Conservation (phyloP, 1,140 invertebrate genomes). For the Drosophila sulfurigaster region DNA sequence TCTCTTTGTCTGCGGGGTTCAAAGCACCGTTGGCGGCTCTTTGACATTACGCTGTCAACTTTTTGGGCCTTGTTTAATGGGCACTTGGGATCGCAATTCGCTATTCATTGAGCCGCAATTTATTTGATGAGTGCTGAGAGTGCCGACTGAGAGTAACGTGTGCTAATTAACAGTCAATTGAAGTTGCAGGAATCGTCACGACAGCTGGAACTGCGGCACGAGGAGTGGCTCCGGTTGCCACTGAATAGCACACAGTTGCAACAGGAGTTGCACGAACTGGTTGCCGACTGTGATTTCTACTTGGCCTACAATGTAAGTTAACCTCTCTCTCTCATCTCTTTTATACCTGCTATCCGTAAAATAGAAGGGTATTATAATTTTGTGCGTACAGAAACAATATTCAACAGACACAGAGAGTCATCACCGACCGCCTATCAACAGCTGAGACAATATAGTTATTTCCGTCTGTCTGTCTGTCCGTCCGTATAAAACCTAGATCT, state of each 20-base stretch:
- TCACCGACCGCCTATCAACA: too few species aligned
- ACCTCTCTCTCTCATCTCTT: too few species aligned
- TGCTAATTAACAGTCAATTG: slow-evolving; percentile 65
- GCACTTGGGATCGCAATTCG: slow-evolving; percentile 52
- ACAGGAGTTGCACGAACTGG: slow-evolving; percentile 12
- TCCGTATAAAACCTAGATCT: too few species aligned
- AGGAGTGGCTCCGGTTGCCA: slow-evolving; percentile 40
- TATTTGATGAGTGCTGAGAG: slow-evolving; percentile 40
- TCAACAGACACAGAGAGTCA: too few species aligned
- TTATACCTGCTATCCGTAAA: too few species aligned
- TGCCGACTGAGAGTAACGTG: slow-evolving; percentile 11
- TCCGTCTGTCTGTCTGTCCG: too few species aligned
- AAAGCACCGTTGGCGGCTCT: slow-evolving; percentile 6
- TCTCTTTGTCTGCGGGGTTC: slow-evolving; percentile 16
- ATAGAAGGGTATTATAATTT: too few species aligned
- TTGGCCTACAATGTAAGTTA: slow-evolving; percentile 82
- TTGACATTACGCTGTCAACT: slow-evolving; percentile 65
- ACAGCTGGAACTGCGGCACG: slow-evolving; percentile 51
- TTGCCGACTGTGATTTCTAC: slow-evolving; percentile 69
- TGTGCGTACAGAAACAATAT: too few species aligned
- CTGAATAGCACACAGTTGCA: slow-evolving; percentile 10
- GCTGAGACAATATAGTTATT: too few species aligned
- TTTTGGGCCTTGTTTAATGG: slow-evolving; percentile 58
- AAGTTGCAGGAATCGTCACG: slow-evolving; percentile 69
- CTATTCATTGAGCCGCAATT: slow-evolving; percentile 64